Conservation (phyloP, 1,140 invertebrate species). For the Papilio xuthus region DNA sequence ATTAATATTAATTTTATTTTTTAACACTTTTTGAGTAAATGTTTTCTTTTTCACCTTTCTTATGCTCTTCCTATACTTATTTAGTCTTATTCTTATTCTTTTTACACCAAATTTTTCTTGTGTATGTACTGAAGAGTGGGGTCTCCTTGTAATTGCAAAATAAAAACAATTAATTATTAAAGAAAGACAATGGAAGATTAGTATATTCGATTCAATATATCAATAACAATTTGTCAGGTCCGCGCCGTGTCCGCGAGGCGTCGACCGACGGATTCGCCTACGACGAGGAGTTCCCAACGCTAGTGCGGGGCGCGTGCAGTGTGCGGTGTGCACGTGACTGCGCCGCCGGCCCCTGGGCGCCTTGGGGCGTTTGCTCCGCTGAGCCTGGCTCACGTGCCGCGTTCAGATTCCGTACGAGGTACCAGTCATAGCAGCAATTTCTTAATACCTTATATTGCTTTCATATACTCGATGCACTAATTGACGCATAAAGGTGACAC, state of each 20-base stretch:
- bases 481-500: too few relatives aligned
- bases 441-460: too few relatives aligned
- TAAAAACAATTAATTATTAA: too few relatives aligned
- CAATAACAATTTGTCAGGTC: conserved; percentile 47
- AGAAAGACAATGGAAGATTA: too few relatives aligned
- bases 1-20: neutral
- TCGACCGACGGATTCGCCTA: conserved; percentile 71
- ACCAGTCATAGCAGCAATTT: neutral
- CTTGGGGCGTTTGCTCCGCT: conserved; percentile 82
- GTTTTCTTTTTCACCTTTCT: neutral
- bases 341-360: conserved; percentile 83
- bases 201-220: neutral
- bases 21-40: neutral
- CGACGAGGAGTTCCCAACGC: conserved; percentile 72
- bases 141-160: too few relatives aligned
- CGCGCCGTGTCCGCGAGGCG: conserved; percentile 67
- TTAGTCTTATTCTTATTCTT: too few relatives aligned
- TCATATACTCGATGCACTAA: too few relatives aligned
- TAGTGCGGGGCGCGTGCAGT: conserved; percentile 83
- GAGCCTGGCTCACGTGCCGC: conserved; percentile 77
- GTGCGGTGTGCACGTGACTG: conserved; percentile 86
- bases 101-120: too few relatives aligned
- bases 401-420: conserved; percentile 72
- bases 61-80: neutral
- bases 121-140: too few relatives aligned